Evolutionary conservation across 2,888 invertebrate genomes (phyloP), one percentile per base, ranked within the genome.

Genomic region (Elaeidobius kamerunicus): DNA sequence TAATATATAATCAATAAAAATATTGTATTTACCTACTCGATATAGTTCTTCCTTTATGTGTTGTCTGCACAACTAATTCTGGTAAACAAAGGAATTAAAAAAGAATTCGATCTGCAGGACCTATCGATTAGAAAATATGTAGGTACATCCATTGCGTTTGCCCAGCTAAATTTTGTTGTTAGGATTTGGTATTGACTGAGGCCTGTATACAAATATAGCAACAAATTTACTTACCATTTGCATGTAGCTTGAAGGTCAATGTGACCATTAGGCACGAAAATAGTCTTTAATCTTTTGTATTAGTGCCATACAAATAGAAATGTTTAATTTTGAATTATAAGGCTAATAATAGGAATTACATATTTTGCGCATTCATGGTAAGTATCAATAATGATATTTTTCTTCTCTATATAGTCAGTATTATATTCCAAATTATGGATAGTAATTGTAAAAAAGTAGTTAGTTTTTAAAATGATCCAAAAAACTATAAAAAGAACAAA

Each of bases 91-190:
- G 23, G 23, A 23, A 6, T 23, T 23, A 6, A 23, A 23, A 6
- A 23, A 23, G 4, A 23, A 6, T 23, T 23, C 34, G 34, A 34
- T 34, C 15, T 7, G 34, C 15, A 4, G 23, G 9, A 23, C n/a
- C 4, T 23, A 23, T 23, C 23, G 23, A 23, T 23, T 23, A 4
- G 23, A 23, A 23, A 6, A 9, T n/a, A n/a, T n/a, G n/a, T n/a
- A n/a, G 4, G 23, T 4, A 23, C 5, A 23, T 41, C 3, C 12
- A 43, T 30, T 43, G 43, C 43, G 43, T 30, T 43, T 43, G 43
- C 43, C 17, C 43, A 43, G 43, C 30, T 27, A 11, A 30, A 43
- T 43, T 43, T 43, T 30, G 23, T 27, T 17, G 14, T 43, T 30
- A 27, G 43, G 19, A 30, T 43, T 38, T 15, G 38, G 15, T 15